A percentile compares a stretch with the other conserved stretches of the same genome.
These are phyloP conservation scores for Parazoanthus darwini DNA, from an alignment of 92 coral and sea anemone genomes.

Conservation along the genomic window DNA sequence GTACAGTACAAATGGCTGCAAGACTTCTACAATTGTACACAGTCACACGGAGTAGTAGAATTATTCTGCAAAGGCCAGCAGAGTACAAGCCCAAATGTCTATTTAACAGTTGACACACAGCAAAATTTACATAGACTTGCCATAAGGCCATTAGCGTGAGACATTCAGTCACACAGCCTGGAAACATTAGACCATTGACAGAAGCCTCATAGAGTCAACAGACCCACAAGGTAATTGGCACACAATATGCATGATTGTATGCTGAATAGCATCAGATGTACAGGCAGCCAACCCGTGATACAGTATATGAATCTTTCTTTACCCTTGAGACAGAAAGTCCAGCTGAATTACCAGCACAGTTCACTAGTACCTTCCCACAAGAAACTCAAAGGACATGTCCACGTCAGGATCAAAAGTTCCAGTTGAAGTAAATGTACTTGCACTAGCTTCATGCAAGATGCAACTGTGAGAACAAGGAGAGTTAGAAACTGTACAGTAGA, in stretches of 20 bases:
- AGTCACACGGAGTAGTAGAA: no score
- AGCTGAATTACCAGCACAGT: background rate
- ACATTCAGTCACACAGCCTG: background rate
- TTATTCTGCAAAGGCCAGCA: no score
- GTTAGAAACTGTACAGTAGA: background rate
- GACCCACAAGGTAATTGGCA: background rate
- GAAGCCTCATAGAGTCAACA: background rate
- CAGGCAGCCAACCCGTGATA: background rate
- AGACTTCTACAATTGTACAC: no score
- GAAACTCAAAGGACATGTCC: slow-evolving; percentile 25
- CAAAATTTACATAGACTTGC: background rate
- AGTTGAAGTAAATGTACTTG: background rate
- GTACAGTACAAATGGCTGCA: no score
- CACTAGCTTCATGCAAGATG: background rate
- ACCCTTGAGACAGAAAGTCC: background rate
- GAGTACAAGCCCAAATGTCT: no score
- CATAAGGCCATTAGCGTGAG: background rate
- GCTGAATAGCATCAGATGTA: background rate
- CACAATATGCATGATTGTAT: background rate
- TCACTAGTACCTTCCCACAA: slow-evolving; percentile 1
- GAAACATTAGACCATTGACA: background rate
- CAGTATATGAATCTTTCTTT: background rate
- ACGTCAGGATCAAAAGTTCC: slow-evolving; percentile 13
- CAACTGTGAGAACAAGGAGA: slow-evolving; percentile 11
- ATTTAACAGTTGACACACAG: no score